Evolutionary conservation across 2,113 vertebrate species (phyloP).

Genomic region (Gallinago media): DNA sequence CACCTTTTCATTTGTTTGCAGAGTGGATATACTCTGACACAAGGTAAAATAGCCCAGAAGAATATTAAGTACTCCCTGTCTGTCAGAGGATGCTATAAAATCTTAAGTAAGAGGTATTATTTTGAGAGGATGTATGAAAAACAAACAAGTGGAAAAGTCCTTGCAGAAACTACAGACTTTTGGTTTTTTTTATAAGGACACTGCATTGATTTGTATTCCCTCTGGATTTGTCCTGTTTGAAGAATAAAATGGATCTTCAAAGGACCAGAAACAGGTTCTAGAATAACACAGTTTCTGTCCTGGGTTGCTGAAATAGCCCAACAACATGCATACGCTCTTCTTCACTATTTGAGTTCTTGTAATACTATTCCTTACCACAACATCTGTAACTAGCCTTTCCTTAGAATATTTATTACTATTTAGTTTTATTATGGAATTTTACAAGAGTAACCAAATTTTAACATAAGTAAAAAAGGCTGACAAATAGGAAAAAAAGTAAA

Average conservation of each 20-base stretch:
- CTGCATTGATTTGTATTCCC: neutral
- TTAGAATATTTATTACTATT: neutral
- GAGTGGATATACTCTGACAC: neutral
- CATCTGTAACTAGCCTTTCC: neutral
- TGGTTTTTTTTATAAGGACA: neutral
- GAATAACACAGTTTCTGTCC: neutral
- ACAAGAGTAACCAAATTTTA: neutral
- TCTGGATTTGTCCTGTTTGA: conserved; percentile 9
- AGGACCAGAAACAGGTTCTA: neutral
- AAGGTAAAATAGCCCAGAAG: neutral
- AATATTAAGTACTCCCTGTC: neutral
- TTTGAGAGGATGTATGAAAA: neutral
- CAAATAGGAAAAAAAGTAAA: neutral
- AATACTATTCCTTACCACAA: neutral
- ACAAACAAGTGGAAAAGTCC: neutral
- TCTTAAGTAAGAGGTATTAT: neutral
- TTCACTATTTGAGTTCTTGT: neutral
- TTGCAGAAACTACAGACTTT: neutral
- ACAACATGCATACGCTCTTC: neutral
- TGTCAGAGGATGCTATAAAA: neutral
- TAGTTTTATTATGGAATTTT: neutral
- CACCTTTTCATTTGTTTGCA: neutral
- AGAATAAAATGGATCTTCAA: neutral
- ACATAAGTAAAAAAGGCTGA: neutral
- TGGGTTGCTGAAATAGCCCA: neutral